These are phyloP conservation scores for Stegophylla sp. DNA, from an alignment of 2,888 invertebrate genomes.

Conservation along the genomic window DNA sequence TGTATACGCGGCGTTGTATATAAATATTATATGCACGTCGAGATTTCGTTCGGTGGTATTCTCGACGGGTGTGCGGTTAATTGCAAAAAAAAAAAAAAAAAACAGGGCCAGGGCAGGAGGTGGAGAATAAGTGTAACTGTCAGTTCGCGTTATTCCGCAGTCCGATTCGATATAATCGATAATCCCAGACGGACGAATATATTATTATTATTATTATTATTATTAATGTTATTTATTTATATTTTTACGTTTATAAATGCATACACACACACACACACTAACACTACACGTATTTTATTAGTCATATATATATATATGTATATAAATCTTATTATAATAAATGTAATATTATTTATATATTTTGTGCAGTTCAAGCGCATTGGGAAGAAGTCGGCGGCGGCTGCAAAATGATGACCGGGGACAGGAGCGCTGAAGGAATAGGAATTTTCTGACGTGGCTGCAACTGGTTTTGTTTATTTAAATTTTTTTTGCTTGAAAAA, in stretches of 20 bases:
- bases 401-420: conserved; percentile 3
- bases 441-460: not conserved
- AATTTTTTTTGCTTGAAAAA: not conserved
- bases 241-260: too few relatives aligned
- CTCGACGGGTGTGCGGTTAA: conserved; percentile 6
- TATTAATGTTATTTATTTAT: too few relatives aligned
- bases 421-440: conserved; percentile 8
- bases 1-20: too few relatives aligned
- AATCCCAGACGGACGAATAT: conserved; percentile 10
- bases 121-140: conserved; percentile 15
- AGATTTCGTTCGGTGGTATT: too few relatives aligned
- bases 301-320: too few relatives aligned
- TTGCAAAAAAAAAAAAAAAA: too few relatives aligned
- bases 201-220: not conserved
- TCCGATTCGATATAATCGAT: conserved; percentile 12
- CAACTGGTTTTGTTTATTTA: conserved; percentile 32
- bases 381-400: not conserved
- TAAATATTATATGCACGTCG: too few relatives aligned
- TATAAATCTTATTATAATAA: not conserved
- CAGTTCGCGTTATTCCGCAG: conserved; percentile 30
- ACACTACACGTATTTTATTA: too few relatives aligned
- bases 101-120: conserved; percentile 2
- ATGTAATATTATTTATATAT: not conserved
- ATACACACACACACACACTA: too few relatives aligned
- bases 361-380: too few relatives aligned